These are phyloP conservation scores for Oegoconia quadripuncta DNA, from an alignment of 2,888 invertebrate species.

Conservation along the genomic window DNA sequence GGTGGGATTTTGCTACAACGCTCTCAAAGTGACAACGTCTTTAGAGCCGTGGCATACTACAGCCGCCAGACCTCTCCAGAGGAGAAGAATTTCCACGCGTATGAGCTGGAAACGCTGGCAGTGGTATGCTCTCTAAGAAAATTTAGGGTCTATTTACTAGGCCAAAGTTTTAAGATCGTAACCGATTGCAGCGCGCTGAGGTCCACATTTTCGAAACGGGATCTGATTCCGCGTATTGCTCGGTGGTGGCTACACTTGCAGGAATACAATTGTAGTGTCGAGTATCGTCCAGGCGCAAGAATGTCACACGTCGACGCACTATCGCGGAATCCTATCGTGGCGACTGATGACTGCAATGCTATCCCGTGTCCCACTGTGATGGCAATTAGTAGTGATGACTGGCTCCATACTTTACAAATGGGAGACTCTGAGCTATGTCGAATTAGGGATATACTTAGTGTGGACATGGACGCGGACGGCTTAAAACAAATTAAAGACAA, in stretches of 20 bases:
- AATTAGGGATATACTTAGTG: slow-evolving; percentile 9
- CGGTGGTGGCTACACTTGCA: slow-evolving; percentile 17
- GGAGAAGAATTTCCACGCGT: slow-evolving; percentile 23
- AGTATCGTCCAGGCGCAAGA: slow-evolving; percentile 12
- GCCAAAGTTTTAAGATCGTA: slow-evolving; percentile 4
- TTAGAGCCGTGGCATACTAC: slow-evolving; percentile 17
- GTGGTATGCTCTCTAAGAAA: slow-evolving; percentile 13
- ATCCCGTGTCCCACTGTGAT: slow-evolving; percentile 1
- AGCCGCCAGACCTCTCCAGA: slow-evolving; percentile 23
- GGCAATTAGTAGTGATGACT: slow-evolving; percentile 9
- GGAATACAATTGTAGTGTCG: slow-evolving; percentile 14
- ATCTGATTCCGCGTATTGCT: too few species aligned
- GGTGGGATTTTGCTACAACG: slow-evolving; percentile 11
- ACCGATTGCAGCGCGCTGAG: slow-evolving; percentile 10
- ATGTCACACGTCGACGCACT: slow-evolving; percentile 20
- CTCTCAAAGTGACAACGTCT: neutral
- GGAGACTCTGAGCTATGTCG: slow-evolving; percentile 10
- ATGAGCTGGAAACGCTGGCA: slow-evolving; percentile 23
- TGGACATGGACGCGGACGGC: slow-evolving; percentile 6
- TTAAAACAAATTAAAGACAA: slow-evolving; percentile 12
- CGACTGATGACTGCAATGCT: neutral
- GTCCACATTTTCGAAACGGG: slow-evolving; percentile 10
- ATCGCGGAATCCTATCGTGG: slow-evolving; percentile 10
- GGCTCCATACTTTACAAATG: slow-evolving; percentile 13
- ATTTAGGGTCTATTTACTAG: slow-evolving; percentile 10